Evolutionary conservation across 2,888 invertebrate genomes (phyloP), one percentile per base, ranked within the genome.

Genomic region (Cancer borealis): DNA sequence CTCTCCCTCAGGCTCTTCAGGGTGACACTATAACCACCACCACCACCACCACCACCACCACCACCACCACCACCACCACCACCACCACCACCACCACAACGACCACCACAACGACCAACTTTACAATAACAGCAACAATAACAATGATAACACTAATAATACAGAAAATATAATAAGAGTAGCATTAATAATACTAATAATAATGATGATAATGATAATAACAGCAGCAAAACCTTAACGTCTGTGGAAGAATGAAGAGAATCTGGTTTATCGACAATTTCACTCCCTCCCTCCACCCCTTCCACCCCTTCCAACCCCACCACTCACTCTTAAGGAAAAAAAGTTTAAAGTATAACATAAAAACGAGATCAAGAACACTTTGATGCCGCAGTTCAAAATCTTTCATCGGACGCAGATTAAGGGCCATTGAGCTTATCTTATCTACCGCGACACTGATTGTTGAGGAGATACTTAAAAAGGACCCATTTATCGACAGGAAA

Each of bases 11-110:
- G 60, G 60, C 60, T 60, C 21, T 2, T 60, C 60, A 1, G 60
- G 54, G 12, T 0, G 54, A 17, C 54, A 79, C 73, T 26, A 79
- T n/a, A n/a, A 73, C n/a, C n/a, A 73, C 5, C 73, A 73, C 73
- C n/a, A 73, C 73, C 21, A 73, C 73, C 73, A 73, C 73, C 73
- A 73, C n/a, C 73, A 21, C 73, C 73, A 73, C 73, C 5, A 73
- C n/a, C n/a, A 73, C 4, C n/a, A 73, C 73, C 26, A 73, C n/a
- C 26, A 26, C 30, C 73, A 79, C 26, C 73, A 6, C 66, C 17
- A 54, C 54, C 54, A 14, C 54, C 12, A 54, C 54, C 54, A 54
- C 54, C 54, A 54, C 54, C 0, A 66, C 66, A 0, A 66, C 21
- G 0, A 66, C 66, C 5, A 21, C 17, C 1, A 84, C 39, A 30